Conservation (phyloP, 2,888 invertebrate species). For the Glomeris marginata region DNA sequence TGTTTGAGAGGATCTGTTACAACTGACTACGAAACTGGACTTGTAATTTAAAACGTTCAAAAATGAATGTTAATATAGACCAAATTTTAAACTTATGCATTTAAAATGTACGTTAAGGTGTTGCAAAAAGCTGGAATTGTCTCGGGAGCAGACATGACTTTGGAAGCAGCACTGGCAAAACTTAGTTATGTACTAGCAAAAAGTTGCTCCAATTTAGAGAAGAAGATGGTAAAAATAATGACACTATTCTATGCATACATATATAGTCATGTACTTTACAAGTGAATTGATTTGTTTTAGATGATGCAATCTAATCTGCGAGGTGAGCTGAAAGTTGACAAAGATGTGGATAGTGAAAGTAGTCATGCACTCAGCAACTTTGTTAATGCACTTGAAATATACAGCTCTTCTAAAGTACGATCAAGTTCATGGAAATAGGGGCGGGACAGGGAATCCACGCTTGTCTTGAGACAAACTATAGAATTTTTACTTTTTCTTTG, state of each 20-base stretch:
- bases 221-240: conserved; percentile 1
- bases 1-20: conserved; percentile 69
- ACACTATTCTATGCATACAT: too few relatives aligned
- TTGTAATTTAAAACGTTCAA: conserved; percentile 30
- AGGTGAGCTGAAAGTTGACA: not conserved
- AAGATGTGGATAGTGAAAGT: too few relatives aligned
- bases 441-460: too few relatives aligned
- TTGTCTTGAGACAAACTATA: too few relatives aligned
- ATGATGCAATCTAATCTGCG: conserved; percentile 1
- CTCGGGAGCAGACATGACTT: conserved; percentile 75
- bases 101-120: conserved; percentile 28
- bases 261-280: too few relatives aligned
- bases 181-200: conserved; percentile 77
- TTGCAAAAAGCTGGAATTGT: conserved; percentile 55
- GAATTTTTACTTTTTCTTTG: too few relatives aligned
- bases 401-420: too few relatives aligned
- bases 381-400: too few relatives aligned
- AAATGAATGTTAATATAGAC: not conserved
- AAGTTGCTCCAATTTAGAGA: not conserved
- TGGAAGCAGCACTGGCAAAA: conserved; percentile 85
- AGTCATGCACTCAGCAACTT: too few relatives aligned
- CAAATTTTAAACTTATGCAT: conserved; percentile 1
- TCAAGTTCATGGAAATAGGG: too few relatives aligned
- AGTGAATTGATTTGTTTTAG: too few relatives aligned
- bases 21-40: conserved; percentile 69